These are phyloP conservation scores for Sceloporus tristichus DNA, from an alignment of 2,113 vertebrate species.

Conservation along the genomic window DNA sequence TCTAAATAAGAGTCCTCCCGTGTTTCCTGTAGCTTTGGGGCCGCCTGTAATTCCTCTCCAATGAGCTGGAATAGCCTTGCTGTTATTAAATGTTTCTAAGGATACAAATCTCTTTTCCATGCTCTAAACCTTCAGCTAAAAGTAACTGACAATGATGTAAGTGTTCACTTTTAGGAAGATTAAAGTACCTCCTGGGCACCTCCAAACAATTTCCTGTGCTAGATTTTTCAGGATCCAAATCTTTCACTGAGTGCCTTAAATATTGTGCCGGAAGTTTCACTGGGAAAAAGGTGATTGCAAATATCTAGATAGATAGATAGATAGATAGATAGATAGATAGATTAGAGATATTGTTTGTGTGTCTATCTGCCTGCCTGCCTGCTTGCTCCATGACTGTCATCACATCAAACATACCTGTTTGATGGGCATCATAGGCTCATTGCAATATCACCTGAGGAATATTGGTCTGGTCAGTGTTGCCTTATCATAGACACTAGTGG, in stretches of 20 bases:
- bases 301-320: background rate
- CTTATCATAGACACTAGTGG: too few relatives aligned
- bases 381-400: slow-evolving; percentile 45
- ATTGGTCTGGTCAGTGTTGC: background rate
- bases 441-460: slow-evolving; percentile 21
- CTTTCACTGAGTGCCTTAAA: slow-evolving; percentile 25
- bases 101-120: slow-evolving; percentile 76
- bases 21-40: background rate
- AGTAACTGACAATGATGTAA: slow-evolving; percentile 65
- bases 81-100: slow-evolving; percentile 72
- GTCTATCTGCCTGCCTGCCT: too few relatives aligned
- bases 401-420: background rate
- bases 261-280: slow-evolving; percentile 43
- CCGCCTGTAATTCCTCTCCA: slow-evolving; percentile 61
- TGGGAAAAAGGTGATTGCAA: slow-evolving; percentile 55
- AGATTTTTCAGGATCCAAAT: slow-evolving; percentile 30
- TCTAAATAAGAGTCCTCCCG: slow-evolving; percentile 42
- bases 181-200: slow-evolving; percentile 41
- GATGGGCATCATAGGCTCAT: slow-evolving; percentile 28
- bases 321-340: too few relatives aligned
- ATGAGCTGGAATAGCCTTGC: slow-evolving; percentile 58
- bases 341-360: too few relatives aligned
- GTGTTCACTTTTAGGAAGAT: slow-evolving; percentile 65
- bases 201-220: slow-evolving; percentile 64
- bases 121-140: slow-evolving; percentile 60